Base-by-base conservation (phyloP, 2,888 invertebrate genomes). In the Eledona agricola region DNA sequence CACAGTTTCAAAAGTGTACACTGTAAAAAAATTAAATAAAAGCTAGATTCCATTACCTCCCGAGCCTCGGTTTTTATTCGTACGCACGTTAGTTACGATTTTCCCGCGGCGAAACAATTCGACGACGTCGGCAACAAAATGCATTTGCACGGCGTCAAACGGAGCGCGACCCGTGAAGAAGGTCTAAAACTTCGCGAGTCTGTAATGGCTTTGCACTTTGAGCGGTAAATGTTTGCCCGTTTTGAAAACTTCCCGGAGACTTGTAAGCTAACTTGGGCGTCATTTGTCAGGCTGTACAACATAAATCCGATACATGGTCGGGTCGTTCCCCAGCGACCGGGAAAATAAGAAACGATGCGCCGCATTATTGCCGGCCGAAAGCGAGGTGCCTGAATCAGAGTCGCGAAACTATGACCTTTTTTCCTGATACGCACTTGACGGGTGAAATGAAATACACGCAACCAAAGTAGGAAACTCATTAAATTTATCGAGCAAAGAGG, bases 261-360 rank as follows among this genome's bases (percentile, higher is more conserved):
- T 40, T 51, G 51, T 51, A 60, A 65, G 66, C 66, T 65, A 67
- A 66, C 67, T 69, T 67, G 58, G 59, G 64, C 65, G 67, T 71
- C 71, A 72, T 73, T 73, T 73, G 72, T 73, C 73, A 72, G 69
- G 64, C 67, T 66, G 69, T 69, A 69, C 67, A 69, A 66, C 67
- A 72, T 72, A 73, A 72, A 72, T 72, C 72, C 70, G 68, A 72
- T 71, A 72, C 71, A 72, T 69, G 64, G 65, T 66, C 61, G 25
- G 59, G 60, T 45, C 57, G 57, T 55, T 62, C 60, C 63, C 64
- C 38, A 52, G 57, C 55, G 60, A 54, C 51, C 55, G 32, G 23
- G 22, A 47, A 61, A 59, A 59, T 58, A 64, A 63, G 63, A 62
- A 65, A 64, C 60, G 63, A 63, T 59, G 62, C 50, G 45, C 54